phyloP scores from a whole-genome alignment of 30 jellyfish, hydroid and myxozoan species.

The Mastigias papua region DNA sequence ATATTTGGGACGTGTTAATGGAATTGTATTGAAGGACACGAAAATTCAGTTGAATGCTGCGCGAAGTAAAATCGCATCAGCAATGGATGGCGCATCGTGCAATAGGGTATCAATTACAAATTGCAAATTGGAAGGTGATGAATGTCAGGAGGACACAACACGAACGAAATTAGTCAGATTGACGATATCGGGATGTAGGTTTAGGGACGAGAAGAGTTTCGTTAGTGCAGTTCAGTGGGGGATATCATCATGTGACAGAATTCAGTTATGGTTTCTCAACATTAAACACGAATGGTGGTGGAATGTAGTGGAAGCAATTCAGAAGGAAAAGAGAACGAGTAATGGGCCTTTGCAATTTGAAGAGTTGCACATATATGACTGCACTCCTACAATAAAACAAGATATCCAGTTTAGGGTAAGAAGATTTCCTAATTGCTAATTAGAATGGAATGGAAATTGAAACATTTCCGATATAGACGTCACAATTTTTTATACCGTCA shows the following conservation, averaged over 20 bases:
- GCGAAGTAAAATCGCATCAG: background rate
- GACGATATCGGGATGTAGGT: background rate
- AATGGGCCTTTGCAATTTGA: too few relatives aligned
- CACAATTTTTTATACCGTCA: too few relatives aligned
- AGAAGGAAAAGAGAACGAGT: background rate
- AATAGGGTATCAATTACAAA: background rate
- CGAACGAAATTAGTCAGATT: accelerated
- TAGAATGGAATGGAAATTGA: too few relatives aligned
- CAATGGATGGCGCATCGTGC: background rate
- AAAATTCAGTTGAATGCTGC: background rate
- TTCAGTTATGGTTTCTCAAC: background rate
- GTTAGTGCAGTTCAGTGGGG: background rate
- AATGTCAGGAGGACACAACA: background rate
- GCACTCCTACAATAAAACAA: background rate
- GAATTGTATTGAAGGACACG: accelerated
- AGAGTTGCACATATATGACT: background rate
- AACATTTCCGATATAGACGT: too few relatives aligned
- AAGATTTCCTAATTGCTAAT: too few relatives aligned
- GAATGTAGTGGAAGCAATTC: background rate
- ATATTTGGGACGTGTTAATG: background rate
- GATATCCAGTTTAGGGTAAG: background rate
- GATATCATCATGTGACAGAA: background rate
- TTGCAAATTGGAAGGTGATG: background rate
- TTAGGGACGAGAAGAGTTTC: accelerated
- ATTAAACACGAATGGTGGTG: background rate